phyloP scores from a whole-genome alignment of 1,140 invertebrate genomes.

The Nylanderia fulva region DNA sequence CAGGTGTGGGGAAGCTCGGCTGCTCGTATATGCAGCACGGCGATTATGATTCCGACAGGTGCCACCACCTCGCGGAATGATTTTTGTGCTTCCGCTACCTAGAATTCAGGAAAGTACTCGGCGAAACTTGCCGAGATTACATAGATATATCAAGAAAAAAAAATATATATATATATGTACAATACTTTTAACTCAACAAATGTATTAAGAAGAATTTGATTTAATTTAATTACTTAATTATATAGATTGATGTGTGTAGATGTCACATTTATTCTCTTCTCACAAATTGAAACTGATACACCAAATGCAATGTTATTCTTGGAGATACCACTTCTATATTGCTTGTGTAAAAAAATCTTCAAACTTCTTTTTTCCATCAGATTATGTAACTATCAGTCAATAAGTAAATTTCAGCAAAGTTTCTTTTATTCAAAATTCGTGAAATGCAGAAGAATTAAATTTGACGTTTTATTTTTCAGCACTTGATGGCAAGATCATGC shows the following conservation, averaged over 20 bases:
- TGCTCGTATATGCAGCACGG: constrained; percentile 57
- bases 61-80: constrained; percentile 74
- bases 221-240: not conserved
- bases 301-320: not conserved
- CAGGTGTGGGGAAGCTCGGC: constrained; percentile 42
- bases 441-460: not conserved
- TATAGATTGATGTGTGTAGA: not conserved
- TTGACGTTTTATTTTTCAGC: not conserved
- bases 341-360: not conserved
- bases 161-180: not conserved
- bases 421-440: not conserved
- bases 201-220: not conserved
- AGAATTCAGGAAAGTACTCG: constrained; percentile 55
- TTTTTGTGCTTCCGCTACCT: constrained; percentile 35
- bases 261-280: not conserved
- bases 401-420: not conserved
- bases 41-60: constrained; percentile 65
- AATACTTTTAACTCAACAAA: not conserved
- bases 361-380: not conserved
- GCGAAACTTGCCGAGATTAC: not conserved
- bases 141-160: not conserved
- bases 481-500: not conserved
- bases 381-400: not conserved
- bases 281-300: not conserved
- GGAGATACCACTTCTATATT: not conserved